Evolutionary conservation across 2,888 invertebrate genomes (phyloP), one percentile per base, ranked within the genome.

Genomic region (Tiphia femorata): DNA sequence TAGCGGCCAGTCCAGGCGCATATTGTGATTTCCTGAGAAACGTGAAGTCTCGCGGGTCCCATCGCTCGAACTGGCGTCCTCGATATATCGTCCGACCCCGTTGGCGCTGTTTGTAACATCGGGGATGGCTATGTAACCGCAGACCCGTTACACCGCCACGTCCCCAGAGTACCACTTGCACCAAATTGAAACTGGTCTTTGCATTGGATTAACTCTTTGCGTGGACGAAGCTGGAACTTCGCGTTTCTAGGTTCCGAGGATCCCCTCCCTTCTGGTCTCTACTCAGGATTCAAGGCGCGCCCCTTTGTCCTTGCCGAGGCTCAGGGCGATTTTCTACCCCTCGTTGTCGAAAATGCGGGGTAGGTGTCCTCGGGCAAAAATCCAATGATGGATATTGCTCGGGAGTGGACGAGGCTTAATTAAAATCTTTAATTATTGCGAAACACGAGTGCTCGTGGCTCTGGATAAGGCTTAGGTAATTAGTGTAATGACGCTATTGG

Each of bases 101-200:
- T n/a, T n/a, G 58, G 52, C 59, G 59, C 61, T 56, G 68, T 67
- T 67, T 52, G 71, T 67, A 66, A 66, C 58, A 58, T 51, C 47
- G 49, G 49, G 59, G 51, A 40, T 49, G 42, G 62, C 62, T 37
- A 65, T 49, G 69, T 56, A 68, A 63, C 70, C 70, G 55, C 68
- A 66, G 68, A 56, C 64, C 56, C 70, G 65, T 62, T 67, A 65
- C 63, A 62, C 58, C 53, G 55, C 57, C 65, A 48, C 49, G 60
- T 73, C 77, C 72, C 75, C 30, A 20, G 77, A 65, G 77, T 57
- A 51, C 72, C 66, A 75, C 77, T 72, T 58, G 67, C 66, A 66
- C 74, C 72, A 78, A 80, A 80, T 80, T 79, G 79, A 79, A 80
- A 79, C 75, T 77, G 72, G 75, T 72, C 78, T 77, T 79, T 77